phyloP scores from a whole-genome alignment of 2,113 vertebrate species.

The Donacobius atricapilla region DNA sequence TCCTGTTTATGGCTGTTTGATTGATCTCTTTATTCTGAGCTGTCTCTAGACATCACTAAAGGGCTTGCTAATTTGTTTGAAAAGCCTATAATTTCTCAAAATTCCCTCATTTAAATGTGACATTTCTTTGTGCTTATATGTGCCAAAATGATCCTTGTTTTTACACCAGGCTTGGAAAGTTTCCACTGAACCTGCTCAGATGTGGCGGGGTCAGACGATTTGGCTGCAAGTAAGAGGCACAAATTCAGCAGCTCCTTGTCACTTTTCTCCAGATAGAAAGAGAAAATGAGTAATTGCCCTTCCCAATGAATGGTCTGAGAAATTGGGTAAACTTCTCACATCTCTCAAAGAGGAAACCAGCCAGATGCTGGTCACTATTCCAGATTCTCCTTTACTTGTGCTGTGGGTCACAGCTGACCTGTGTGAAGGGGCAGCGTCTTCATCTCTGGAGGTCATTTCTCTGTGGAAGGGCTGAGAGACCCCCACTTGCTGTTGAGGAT shows the following conservation, averaged over 20 bases:
- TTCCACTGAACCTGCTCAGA: background rate
- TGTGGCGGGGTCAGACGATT: background rate
- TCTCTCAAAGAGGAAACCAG: background rate
- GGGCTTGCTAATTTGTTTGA: background rate
- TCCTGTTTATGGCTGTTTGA: background rate
- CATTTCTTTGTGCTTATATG: background rate
- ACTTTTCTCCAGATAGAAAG: background rate
- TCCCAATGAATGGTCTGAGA: background rate
- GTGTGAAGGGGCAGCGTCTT: background rate
- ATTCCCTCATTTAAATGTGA: background rate
- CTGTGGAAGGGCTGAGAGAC: background rate
- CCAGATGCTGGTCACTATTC: background rate
- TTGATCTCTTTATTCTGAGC: background rate
- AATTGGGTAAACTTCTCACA: background rate
- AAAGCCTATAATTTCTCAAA: background rate
- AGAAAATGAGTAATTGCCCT: background rate
- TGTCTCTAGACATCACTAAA: background rate
- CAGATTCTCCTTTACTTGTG: background rate
- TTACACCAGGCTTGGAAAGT: background rate
- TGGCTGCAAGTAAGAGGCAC: background rate
- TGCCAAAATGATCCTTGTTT: background rate
- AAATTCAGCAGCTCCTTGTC: background rate
- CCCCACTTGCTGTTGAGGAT: background rate
- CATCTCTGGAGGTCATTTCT: background rate
- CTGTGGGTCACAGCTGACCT: background rate